phyloP scores from a whole-genome alignment of 2,113 vertebrate genomes.

The Taurulus bubalis region DNA sequence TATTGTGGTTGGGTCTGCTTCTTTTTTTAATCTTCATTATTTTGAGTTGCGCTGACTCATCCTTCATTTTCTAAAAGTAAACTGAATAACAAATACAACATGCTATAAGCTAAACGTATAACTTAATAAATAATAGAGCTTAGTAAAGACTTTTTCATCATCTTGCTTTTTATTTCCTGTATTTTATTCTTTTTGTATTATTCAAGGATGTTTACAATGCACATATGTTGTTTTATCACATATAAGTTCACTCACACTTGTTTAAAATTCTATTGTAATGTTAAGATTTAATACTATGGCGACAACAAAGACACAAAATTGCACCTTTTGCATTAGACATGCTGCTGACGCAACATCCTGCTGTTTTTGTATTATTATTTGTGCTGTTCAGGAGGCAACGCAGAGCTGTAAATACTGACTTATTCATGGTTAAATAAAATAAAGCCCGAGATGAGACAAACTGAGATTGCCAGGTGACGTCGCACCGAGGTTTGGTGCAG shows the following conservation, averaged over 20 bases:
- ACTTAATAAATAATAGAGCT: neutral
- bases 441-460: constrained; percentile 28
- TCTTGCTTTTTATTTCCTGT: fast-evolving
- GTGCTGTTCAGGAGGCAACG: neutral
- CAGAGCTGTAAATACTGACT: neutral
- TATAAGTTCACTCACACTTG: neutral
- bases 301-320: neutral
- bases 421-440: neutral
- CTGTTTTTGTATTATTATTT: neutral
- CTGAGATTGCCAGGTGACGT: constrained; percentile 59
- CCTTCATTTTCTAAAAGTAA: neutral
- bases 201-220: neutral
- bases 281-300: neutral
- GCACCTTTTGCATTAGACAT: neutral
- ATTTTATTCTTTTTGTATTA: neutral
- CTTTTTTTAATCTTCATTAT: neutral
- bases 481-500: constrained; percentile 38
- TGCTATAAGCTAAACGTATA: neutral
- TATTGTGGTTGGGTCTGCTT: neutral
- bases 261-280: neutral
- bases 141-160: neutral
- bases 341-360: neutral
- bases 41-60: neutral
- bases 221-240: fast-evolving
- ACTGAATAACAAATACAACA: neutral